A percentile compares a stretch with the other conserved stretches of the same genome.
phyloP scores from a whole-genome alignment of 1,140 invertebrate species.

The Drosophila equinoxialis region DNA sequence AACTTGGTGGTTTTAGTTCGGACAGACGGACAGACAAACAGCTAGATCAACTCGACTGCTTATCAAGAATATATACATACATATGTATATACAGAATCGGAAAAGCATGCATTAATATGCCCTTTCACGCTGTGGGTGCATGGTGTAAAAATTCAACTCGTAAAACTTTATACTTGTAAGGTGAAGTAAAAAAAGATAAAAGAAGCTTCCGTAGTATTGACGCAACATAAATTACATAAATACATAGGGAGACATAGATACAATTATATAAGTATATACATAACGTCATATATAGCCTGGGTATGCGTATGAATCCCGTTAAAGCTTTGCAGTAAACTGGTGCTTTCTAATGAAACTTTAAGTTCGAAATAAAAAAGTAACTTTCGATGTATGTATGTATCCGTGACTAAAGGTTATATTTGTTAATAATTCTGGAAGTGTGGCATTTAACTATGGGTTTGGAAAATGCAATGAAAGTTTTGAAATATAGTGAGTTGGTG shows the following conservation, averaged over 20 bases:
- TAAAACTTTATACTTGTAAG: too few relatives aligned
- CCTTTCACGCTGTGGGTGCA: too few relatives aligned
- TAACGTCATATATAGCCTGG: neutral
- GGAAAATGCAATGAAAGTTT: neutral
- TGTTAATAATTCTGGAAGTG: neutral
- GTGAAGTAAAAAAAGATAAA: too few relatives aligned
- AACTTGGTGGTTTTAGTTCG: too few relatives aligned
- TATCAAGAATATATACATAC: too few relatives aligned
- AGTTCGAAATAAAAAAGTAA: slow-evolving; percentile 7
- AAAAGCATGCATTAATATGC: too few relatives aligned
- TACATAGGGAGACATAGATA: neutral
- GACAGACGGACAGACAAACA: too few relatives aligned
- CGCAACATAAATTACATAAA: slow-evolving; percentile 2
- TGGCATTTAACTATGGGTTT: neutral
- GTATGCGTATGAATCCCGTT: neutral
- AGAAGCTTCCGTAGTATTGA: neutral
- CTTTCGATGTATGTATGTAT: neutral
- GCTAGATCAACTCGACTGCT: too few relatives aligned
- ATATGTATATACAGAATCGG: too few relatives aligned
- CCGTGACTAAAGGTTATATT: neutral
- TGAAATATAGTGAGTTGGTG: too few relatives aligned
- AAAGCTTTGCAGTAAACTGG: slow-evolving; percentile 1
- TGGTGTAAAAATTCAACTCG: too few relatives aligned
- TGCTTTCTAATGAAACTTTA: neutral
- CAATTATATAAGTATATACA: neutral